Conservation (phyloP, 2,888 invertebrate species). For the Heliconius charithonia region DNA sequence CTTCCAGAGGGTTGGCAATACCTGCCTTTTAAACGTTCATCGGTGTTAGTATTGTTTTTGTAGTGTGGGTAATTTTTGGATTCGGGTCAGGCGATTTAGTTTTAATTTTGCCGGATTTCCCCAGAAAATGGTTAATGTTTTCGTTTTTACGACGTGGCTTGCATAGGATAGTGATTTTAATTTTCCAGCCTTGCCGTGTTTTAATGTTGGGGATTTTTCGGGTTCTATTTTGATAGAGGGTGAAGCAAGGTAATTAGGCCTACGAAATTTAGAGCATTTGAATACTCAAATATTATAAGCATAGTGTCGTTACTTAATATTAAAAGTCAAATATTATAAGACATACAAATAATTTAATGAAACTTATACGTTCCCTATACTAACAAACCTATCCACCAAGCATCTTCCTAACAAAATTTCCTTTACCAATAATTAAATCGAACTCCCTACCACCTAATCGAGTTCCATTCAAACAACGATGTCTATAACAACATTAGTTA, state of each 20-base stretch:
- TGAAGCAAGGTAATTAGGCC: background rate
- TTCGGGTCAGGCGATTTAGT: conserved; percentile 80
- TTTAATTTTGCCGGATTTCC: conserved; percentile 77
- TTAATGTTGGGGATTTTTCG: conserved; percentile 29
- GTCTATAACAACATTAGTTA: conserved; percentile 29
- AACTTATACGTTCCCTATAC: background rate
- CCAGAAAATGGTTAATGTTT: conserved; percentile 60
- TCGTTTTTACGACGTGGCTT: conserved; percentile 64
- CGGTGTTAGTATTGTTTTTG: conserved; percentile 71
- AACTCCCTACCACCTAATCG: conserved; percentile 10
- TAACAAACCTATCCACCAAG: background rate
- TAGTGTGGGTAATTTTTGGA: conserved; percentile 68
- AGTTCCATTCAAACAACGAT: background rate
- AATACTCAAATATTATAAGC: background rate
- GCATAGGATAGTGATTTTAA: conserved; percentile 51
- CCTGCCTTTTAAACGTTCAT: conserved; percentile 73
- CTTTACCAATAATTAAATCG: background rate
- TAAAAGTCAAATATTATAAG: background rate
- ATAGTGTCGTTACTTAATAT: background rate
- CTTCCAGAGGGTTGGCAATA: conserved; percentile 80
- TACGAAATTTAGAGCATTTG: background rate
- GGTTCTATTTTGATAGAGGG: conserved; percentile 24
- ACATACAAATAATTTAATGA: background rate
- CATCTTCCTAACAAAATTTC: conserved; percentile 4
- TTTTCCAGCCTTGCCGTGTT: conserved; percentile 17